Percentiles rank a stretch among this genome's conserved stretches.
Evolutionary conservation across 92 coral and sea anemone genomes (phyloP).

Genomic region (Paramuricea clavata): DNA sequence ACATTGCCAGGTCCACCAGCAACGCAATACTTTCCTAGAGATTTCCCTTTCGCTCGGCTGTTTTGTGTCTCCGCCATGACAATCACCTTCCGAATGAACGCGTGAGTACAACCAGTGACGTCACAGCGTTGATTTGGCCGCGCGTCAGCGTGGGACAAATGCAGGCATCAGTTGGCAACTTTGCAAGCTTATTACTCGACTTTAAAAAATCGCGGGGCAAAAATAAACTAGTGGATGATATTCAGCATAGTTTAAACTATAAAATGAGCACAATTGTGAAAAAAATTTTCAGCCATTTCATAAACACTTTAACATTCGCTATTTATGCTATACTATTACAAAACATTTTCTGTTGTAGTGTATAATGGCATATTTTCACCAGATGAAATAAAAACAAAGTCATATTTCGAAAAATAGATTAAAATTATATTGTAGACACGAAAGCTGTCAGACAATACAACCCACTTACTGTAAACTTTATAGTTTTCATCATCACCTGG

Average conservation of each 20-base stretch:
- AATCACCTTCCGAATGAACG: conserved; percentile 17
- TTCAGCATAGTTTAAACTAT: conserved; percentile 37
- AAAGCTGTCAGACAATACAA: too few species aligned
- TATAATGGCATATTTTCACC: too few species aligned
- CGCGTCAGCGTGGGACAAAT: conserved; percentile 14
- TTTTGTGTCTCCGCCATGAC: conserved; percentile 29
- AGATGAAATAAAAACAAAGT: too few species aligned
- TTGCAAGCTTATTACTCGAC: background rate
- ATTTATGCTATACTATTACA: too few species aligned
- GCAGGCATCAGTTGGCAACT: background rate
- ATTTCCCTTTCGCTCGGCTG: conserved; percentile 41
- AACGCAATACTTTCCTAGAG: conserved; percentile 70
- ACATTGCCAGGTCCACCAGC: conserved; percentile 70
- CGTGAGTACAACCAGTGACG: conserved; percentile 44
- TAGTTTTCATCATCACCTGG: too few species aligned
- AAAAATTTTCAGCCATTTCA: conserved; percentile 16
- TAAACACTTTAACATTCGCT: conserved; percentile 55
- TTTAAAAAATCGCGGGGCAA: conserved; percentile 16
- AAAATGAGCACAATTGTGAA: background rate
- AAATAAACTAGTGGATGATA: conserved; percentile 30
- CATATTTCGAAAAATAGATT: too few species aligned
- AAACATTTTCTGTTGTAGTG: too few species aligned
- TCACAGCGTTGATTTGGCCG: conserved; percentile 18
- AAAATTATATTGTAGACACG: too few species aligned
- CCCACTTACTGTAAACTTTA: too few species aligned